A percentile compares a stretch with the other conserved stretches of the same genome.
Conservation (phyloP, 2,888 invertebrate species). For the Saturnia japonica region DNA sequence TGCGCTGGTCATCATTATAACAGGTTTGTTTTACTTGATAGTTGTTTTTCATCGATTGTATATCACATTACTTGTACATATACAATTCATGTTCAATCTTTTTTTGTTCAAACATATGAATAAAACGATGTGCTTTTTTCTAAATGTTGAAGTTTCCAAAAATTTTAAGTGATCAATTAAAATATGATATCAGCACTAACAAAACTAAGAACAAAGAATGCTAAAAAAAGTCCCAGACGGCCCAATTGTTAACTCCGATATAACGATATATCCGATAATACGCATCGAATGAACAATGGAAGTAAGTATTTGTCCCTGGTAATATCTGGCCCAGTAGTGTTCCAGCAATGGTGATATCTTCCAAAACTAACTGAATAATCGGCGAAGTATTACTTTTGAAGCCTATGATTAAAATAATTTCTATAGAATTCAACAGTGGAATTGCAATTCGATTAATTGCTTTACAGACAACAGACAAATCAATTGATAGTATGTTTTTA, state of each 20-base stretch:
- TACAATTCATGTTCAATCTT: not conserved
- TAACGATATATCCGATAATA: too few species aligned
- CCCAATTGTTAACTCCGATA: too few species aligned
- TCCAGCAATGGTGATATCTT: not conserved
- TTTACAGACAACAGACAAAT: too few species aligned
- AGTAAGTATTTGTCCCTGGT: not conserved
- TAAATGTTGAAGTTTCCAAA: too few species aligned
- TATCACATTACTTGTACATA: not conserved
- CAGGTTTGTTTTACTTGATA: slow-evolving; percentile 74
- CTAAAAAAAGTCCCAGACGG: too few species aligned
- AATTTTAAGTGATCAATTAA: too few species aligned
- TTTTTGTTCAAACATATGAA: too few species aligned
- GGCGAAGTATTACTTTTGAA: not conserved
- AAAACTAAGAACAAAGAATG: too few species aligned
- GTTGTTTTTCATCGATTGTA: not conserved
- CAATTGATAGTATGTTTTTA: not conserved
- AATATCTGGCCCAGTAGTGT: not conserved
- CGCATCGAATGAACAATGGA: too few species aligned
- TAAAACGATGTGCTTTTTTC: too few species aligned
- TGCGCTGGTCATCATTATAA: slow-evolving; percentile 84
- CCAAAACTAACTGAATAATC: not conserved
- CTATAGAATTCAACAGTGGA: not conserved
- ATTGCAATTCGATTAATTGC: too few species aligned
- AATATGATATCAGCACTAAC: too few species aligned
- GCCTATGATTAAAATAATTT: not conserved